A percentile compares a stretch with the other conserved stretches of the same genome.
Evolutionary conservation across 2,797 vertebrate species (phyloP).

Genomic region (Graptemys geographica): DNA sequence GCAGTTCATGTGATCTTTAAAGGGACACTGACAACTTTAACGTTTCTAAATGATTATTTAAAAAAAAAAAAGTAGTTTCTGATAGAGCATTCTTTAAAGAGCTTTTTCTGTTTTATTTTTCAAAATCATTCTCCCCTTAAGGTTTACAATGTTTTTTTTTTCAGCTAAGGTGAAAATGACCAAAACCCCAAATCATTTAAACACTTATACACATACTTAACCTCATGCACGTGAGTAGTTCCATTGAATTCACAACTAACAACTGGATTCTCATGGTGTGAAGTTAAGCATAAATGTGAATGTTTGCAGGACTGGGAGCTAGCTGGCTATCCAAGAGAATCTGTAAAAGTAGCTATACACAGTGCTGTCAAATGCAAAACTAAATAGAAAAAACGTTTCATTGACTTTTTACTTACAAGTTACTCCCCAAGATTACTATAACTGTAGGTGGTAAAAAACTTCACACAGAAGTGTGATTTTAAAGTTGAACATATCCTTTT

Average conservation of each 20-base stretch:
- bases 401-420: not conserved
- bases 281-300: not conserved
- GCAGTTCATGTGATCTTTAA: not conserved
- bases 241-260: not conserved
- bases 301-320: not conserved
- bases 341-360: not conserved
- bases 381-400: not conserved
- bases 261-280: not conserved
- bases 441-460: not conserved
- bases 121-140: not conserved
- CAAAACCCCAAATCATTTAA: not conserved
- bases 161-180: not conserved
- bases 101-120: not conserved
- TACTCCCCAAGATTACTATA: not conserved
- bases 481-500: not conserved
- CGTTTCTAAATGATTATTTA: not conserved
- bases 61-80: not conserved
- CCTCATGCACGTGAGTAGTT: not conserved
- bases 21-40: not conserved
- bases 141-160: not conserved
- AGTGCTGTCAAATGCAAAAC: not conserved
- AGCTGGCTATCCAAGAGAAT: not conserved
- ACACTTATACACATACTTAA: not conserved
- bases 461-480: not conserved
- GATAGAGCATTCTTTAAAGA: not conserved